Conservation (phyloP, 2,113 vertebrate genomes). For the Gallinago paraguaiae region DNA sequence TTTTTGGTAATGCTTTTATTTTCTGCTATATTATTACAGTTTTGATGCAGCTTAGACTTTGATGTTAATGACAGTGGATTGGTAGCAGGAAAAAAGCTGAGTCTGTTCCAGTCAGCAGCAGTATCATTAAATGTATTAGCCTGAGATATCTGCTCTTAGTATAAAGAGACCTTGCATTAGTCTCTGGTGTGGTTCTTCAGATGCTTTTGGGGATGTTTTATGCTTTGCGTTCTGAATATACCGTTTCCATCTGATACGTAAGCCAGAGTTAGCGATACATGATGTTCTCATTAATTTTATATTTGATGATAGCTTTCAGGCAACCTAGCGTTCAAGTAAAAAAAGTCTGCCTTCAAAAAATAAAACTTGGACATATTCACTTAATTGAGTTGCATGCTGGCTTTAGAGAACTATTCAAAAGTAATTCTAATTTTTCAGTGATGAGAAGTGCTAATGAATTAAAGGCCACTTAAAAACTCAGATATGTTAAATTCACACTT, state of each 20-base stretch:
- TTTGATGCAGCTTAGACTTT: conserved; percentile 63
- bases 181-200: conserved; percentile 2
- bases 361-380: neutral
- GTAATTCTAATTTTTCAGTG: neutral
- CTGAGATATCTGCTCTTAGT: conserved; percentile 34
- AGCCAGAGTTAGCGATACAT: neutral
- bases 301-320: neutral
- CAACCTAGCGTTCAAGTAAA: neutral
- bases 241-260: neutral
- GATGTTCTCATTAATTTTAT: neutral
- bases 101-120: conserved; percentile 51
- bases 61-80: conserved; percentile 50
- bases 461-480: neutral
- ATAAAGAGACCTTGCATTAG: conserved; percentile 38
- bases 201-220: neutral
- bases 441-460: neutral
- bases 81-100: conserved; percentile 56
- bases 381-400: neutral
- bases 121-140: conserved; percentile 65
- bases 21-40: conserved; percentile 44
- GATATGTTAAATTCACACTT: neutral
- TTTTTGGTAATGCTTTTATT: conserved; percentile 52
- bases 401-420: neutral
- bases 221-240: neutral
- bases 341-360: neutral